These are phyloP conservation scores for Zeugodacus cucurbitae DNA, from an alignment of 1,140 invertebrate genomes.

Conservation along the genomic window DNA sequence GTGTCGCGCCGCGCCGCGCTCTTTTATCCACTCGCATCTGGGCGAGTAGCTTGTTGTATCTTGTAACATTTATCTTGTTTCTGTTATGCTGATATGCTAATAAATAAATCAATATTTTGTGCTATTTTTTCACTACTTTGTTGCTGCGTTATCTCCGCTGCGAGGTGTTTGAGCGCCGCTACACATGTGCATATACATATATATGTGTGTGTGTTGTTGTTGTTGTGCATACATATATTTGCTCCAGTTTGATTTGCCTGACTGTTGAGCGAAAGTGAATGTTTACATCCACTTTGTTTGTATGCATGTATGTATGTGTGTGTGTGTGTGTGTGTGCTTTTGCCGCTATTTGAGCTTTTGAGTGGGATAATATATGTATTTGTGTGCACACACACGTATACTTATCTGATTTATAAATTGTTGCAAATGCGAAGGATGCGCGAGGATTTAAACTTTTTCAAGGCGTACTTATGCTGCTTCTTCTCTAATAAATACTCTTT, in stretches of 20 bases:
- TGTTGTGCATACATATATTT: background rate
- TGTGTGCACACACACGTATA: background rate
- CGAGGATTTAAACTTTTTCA: background rate
- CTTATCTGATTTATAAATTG: background rate
- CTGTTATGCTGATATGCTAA: slow-evolving; percentile 40
- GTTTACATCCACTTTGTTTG: background rate
- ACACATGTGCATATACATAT: background rate
- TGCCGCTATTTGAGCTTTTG: background rate
- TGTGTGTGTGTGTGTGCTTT: background rate
- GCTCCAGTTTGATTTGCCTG: background rate
- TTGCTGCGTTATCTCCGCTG: background rate
- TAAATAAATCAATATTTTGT: slow-evolving; percentile 40
- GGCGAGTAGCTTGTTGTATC: slow-evolving; percentile 4
- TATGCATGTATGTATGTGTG: background rate
- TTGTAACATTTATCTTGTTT: slow-evolving; percentile 31
- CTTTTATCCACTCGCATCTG: background rate
- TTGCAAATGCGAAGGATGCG: background rate
- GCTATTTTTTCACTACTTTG: background rate
- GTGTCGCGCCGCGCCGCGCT: background rate
- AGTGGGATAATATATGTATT: background rate
- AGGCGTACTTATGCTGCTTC: background rate
- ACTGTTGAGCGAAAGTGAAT: background rate
- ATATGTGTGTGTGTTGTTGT: background rate
- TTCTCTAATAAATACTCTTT: background rate
- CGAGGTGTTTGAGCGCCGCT: background rate